A percentile compares a stretch with the other conserved stretches of the same genome.
These are phyloP conservation scores for Diaperis boleti DNA, from an alignment of 2,888 invertebrate species.

Conservation along the genomic window DNA sequence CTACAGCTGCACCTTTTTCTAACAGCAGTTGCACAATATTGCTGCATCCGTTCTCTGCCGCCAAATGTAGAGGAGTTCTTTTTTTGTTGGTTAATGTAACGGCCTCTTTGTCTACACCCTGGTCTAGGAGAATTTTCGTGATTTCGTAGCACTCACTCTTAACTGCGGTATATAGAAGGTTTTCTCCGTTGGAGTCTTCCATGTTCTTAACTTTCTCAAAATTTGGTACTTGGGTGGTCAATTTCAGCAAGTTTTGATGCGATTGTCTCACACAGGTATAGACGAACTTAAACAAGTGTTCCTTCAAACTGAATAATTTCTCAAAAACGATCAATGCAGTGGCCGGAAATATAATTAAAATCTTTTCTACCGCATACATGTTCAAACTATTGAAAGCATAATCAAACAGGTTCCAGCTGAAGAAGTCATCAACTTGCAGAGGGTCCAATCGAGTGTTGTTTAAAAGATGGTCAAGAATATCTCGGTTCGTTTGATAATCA, in stretches of 20 bases:
- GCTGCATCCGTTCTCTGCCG: background rate
- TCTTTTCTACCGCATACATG: conserved; percentile 8
- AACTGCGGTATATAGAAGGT: conserved; percentile 5
- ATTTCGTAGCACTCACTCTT: background rate
- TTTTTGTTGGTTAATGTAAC: conserved; percentile 2
- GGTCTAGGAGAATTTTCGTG: background rate
- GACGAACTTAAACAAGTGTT: background rate
- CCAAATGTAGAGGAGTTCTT: conserved; percentile 10
- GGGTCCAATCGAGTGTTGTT: background rate
- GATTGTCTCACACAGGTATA: too few relatives aligned
- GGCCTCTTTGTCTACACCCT: background rate
- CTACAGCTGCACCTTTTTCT: background rate
- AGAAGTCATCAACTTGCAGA: conserved; percentile 1
- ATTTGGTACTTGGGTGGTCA: background rate
- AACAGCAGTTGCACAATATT: conserved; percentile 3
- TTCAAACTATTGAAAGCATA: conserved; percentile 10
- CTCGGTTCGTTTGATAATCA: background rate
- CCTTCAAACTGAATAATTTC: too few relatives aligned
- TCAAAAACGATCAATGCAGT: background rate
- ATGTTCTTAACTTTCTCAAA: background rate
- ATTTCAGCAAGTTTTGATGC: conserved; percentile 1
- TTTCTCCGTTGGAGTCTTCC: conserved; percentile 25
- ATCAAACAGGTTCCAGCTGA: conserved; percentile 12
- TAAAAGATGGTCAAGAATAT: conserved; percentile 5
- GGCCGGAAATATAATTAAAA: background rate